phyloP scores from a whole-genome alignment of 2,113 vertebrate genomes.

The Lates calcarifer region DNA sequence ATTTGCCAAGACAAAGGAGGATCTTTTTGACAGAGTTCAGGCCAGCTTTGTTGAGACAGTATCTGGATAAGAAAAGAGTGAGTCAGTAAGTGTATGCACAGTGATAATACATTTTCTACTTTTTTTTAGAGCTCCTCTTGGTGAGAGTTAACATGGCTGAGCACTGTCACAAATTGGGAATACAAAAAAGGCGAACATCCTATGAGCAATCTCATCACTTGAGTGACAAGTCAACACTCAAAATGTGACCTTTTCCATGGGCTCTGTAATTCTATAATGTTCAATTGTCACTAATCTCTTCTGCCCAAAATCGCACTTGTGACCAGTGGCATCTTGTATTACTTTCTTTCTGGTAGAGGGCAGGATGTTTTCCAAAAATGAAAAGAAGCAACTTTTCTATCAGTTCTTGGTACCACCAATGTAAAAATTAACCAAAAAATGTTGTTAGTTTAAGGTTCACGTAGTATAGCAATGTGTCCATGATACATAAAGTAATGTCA shows the following conservation, averaged over 20 bases:
- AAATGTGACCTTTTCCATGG: too few species aligned
- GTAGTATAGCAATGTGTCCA: not conserved
- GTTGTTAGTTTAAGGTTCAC: not conserved
- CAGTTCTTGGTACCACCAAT: too few species aligned
- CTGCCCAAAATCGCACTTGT: too few species aligned
- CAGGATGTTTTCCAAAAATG: too few species aligned
- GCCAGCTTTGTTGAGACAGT: constrained; percentile 87
- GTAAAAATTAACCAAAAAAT: not conserved
- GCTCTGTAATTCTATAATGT: too few species aligned
- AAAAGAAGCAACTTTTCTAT: too few species aligned
- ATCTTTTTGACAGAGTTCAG: constrained; percentile 87
- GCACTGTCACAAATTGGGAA: not conserved
- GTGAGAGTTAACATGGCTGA: not conserved
- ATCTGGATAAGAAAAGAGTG: constrained; percentile 71
- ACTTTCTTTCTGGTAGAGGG: too few species aligned
- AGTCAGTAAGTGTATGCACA: not conserved
- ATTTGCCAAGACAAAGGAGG: constrained; percentile 84
- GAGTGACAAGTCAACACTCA: too few species aligned
- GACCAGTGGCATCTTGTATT: too few species aligned
- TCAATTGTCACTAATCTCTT: too few species aligned
- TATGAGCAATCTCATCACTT: not conserved
- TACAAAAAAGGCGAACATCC: not conserved
- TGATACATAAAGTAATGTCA: not conserved
- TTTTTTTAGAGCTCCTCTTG: not conserved
- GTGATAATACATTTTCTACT: not conserved